A percentile compares a stretch with the other conserved stretches of the same genome.
These are phyloP conservation scores for Oophaga pumilio DNA, from an alignment of 2,113 vertebrate genomes.

Conservation along the genomic window DNA sequence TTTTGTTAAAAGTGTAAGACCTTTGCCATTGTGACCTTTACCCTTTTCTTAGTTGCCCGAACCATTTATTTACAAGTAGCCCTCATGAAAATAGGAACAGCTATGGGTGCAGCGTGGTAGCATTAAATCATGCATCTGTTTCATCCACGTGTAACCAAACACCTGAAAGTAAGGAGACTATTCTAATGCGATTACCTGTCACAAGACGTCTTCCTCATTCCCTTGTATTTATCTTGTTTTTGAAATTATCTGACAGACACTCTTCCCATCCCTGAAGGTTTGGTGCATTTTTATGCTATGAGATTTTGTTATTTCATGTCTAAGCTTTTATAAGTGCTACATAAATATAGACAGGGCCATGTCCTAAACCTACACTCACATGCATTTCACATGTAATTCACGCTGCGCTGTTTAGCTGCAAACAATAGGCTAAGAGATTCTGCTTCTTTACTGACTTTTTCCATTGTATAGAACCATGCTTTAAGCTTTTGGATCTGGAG, in stretches of 20 bases:
- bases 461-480: neutral
- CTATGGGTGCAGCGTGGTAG: neutral
- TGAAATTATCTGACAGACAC: constrained; percentile 16
- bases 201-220: constrained; percentile 30
- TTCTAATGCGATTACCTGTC: constrained; percentile 22
- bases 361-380: neutral
- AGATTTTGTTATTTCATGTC: constrained; percentile 18
- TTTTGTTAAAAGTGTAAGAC: neutral
- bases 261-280: neutral
- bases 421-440: neutral
- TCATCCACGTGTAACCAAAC: constrained; percentile 28
- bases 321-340: constrained; percentile 8
- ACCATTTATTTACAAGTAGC: constrained; percentile 13
- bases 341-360: neutral
- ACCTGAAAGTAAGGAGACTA: neutral
- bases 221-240: neutral
- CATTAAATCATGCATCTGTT: neutral
- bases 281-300: constrained; percentile 26
- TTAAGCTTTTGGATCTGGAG: neutral
- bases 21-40: neutral
- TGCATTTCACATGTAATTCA: neutral
- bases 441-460: neutral
- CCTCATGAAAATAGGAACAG: constrained; percentile 11
- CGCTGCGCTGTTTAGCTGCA: neutral
- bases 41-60: neutral